Evolutionary conservation across 2,113 vertebrate species (phyloP), one percentile per base, ranked within the genome.

Genomic region (Heterochromis multidens): DNA sequence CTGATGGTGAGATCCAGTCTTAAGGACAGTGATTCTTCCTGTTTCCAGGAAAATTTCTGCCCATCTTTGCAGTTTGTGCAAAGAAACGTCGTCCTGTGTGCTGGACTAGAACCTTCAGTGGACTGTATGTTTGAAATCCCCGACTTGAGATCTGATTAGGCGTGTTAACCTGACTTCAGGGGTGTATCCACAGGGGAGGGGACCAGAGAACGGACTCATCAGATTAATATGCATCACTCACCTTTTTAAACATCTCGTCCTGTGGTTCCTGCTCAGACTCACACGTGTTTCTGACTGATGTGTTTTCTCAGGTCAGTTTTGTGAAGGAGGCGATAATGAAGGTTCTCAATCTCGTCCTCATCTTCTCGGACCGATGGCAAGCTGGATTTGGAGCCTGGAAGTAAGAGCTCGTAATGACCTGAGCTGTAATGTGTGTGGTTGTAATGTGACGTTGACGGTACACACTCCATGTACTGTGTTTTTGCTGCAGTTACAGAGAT

Each of bases 311-410:
- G 99, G 98, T 99, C 88, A 98, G 97, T 95, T 99, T 98, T 93
- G 98, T 99, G 88, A 99, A 99, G 76, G 98, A 99, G 94, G 98
- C 99, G 35, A 99, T 99, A 92, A 98, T 99, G 97, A 99, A 99
- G 93, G 99, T 99, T 54, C 94, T 99, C 58, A 99, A 99, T 93
- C 93, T 99, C 49, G 98, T 99, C 7, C 96, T 99, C 84, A 98
- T 99, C 96, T 99, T 99, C 95, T 97, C 97, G 12, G 98, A 99
- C n/a, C 97, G 99, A 78, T 99, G 99, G 99, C 97, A 98, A 79
- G 97, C 97, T 3, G 98, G 98, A 52, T 95, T 98, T 79, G 97
- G 98, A 57, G 97, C 97, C 21, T 99, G 98, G 98, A 98, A 96
- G 99, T 99, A 95, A 97, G 97, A 96, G 40, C 16, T 65, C 29